Conservation (phyloP, 2,888 invertebrate genomes). For the Pomacea canaliculata region DNA sequence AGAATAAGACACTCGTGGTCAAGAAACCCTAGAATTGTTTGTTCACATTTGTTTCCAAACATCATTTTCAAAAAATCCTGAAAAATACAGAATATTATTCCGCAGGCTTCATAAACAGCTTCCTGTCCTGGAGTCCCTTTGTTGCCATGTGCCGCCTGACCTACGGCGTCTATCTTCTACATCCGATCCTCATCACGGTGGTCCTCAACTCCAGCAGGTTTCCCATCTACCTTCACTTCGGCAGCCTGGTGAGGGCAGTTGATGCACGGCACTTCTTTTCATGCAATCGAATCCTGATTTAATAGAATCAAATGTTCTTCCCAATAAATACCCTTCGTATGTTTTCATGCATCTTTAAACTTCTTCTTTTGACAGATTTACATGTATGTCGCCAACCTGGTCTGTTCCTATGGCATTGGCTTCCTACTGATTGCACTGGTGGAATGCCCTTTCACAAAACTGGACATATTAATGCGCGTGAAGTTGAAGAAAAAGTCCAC, state of each 20-base stretch:
- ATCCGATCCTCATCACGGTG: slow-evolving; percentile 33
- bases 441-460: slow-evolving; percentile 33
- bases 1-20: too few relatives aligned
- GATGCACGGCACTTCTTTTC: too few relatives aligned
- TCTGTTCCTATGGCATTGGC: slow-evolving; percentile 24
- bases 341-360: too few relatives aligned
- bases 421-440: slow-evolving; percentile 35
- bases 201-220: slow-evolving; percentile 22
- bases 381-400: slow-evolving; percentile 28
- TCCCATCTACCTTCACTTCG: slow-evolving; percentile 25
- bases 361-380: slow-evolving; percentile 22
- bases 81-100: background rate
- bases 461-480: slow-evolving; percentile 28
- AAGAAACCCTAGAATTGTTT: too few relatives aligned
- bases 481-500: slow-evolving; percentile 14
- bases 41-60: too few relatives aligned
- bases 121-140: slow-evolving; percentile 38
- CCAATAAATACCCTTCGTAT: too few relatives aligned
- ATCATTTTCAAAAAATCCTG: too few relatives aligned
- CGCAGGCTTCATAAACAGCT: slow-evolving; percentile 33
- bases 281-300: too few relatives aligned
- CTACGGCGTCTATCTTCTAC: slow-evolving; percentile 38
- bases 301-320: too few relatives aligned
- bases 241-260: slow-evolving; percentile 28
- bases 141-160: slow-evolving; percentile 36